Evolutionary conservation across 2,113 vertebrate species (phyloP), one percentile per base, ranked within the genome.

Genomic region (Empidonax traillii): DNA sequence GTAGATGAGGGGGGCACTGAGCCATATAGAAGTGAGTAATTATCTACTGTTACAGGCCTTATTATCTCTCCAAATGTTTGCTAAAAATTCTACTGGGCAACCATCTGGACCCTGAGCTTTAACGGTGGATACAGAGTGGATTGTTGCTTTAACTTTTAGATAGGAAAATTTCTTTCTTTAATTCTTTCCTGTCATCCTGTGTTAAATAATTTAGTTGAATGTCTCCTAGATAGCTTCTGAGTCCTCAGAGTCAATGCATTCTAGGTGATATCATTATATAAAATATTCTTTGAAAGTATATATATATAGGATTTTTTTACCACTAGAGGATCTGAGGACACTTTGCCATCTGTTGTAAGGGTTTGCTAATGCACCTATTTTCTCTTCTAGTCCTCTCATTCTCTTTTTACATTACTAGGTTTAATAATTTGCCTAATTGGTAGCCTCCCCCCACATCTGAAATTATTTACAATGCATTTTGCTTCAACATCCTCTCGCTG

Each of bases 61-160:
- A 98, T 98, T 98, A 98, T 98, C 98, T 97, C 97, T 98, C 98
- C 98, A 98, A 98, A 98, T 98, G 98, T 98, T 98, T 98, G 96
- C 96, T 97, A 97, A 98, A 98, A 97, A 97, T 98, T 98, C 98
- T 98, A 97, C 98, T 97, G 98, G 98, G 98, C 96, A 96, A 97
- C 98, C 98, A 98, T 98, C 98, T 98, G 98, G 98, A 98, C 97
- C 91, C 92, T 93, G 92, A 98, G 97, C 97, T 98, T 97, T 97
- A 98, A 94, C 96, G 63, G n/a, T 97, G 93, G 96, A 97, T 97
- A 91, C 43, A 96, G 89, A 97, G 82, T 85, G 31, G 92, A 94
- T 94, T 96, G 94, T 97, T 97, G 55, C 92, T 97, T 97, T 96
- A 97, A 97, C 95, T 97, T 96, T 95, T 81, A 93, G 86, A 94